These are phyloP conservation scores for Beris chalybata DNA, from an alignment of 2,888 invertebrate genomes.

Conservation along the genomic window DNA sequence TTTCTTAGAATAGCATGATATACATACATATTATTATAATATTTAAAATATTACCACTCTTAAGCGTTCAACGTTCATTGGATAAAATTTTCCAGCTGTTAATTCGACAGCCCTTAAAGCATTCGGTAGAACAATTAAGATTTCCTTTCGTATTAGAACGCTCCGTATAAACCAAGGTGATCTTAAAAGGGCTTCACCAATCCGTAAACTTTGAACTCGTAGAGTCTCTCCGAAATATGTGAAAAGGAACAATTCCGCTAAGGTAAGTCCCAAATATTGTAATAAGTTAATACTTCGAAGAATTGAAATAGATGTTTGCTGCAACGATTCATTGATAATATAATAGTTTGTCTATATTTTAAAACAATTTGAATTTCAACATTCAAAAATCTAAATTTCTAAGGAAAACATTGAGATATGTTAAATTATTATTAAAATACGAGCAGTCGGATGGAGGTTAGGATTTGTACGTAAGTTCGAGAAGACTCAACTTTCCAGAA, in stretches of 20 bases:
- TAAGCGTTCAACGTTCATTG: constrained; percentile 36
- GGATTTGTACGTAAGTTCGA: too few species aligned
- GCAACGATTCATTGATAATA: neutral
- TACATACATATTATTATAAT: too few species aligned
- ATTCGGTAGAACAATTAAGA: constrained; percentile 34
- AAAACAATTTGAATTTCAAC: too few species aligned
- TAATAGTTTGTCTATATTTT: too few species aligned
- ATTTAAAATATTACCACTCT: constrained; percentile 5
- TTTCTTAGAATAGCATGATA: too few species aligned
- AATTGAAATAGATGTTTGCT: constrained; percentile 29
- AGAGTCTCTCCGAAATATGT: constrained; percentile 38
- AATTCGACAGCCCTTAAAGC: constrained; percentile 27
- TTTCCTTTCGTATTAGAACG: constrained; percentile 25
- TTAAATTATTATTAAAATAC: too few species aligned
- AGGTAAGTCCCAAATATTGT: constrained; percentile 38
- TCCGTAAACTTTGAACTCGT: constrained; percentile 30
- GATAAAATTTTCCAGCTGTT: constrained; percentile 38
- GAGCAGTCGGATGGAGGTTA: too few species aligned
- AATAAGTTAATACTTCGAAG: constrained; percentile 35
- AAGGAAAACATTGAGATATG: too few species aligned
- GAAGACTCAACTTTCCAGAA: too few species aligned
- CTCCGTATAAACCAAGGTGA: constrained; percentile 36
- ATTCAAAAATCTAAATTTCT: too few species aligned
- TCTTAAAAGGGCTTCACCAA: constrained; percentile 37
- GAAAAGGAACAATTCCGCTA: constrained; percentile 37